Percentiles rank a stretch among this genome's conserved stretches.
Conservation (phyloP, 2,113 vertebrate genomes). For the Oostethus manadensis region DNA sequence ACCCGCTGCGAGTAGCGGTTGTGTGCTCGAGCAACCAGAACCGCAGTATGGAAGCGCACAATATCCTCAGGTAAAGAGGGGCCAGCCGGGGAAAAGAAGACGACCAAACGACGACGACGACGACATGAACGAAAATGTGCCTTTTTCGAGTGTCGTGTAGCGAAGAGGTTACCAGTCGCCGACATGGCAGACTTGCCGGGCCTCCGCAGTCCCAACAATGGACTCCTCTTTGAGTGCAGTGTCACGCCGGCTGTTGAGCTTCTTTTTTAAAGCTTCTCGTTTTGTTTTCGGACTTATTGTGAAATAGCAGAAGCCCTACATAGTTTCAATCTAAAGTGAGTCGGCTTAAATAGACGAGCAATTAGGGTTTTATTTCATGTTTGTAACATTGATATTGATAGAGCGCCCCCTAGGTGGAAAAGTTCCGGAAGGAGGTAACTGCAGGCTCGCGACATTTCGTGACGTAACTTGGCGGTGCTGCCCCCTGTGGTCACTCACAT, state of each 20-base stretch:
- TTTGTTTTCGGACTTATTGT: too few species aligned
- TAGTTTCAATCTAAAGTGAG: neutral
- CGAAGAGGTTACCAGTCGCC: constrained; percentile 10
- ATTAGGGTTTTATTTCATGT: constrained; percentile 1
- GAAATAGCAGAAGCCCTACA: neutral
- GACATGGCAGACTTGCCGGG: constrained; percentile 25
- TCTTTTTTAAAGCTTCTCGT: neutral
- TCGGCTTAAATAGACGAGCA: neutral
- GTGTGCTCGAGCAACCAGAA: constrained; percentile 99
- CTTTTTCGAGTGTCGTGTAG: constrained; percentile 5
- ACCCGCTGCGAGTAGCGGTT: constrained; percentile 88
- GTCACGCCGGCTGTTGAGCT: neutral
- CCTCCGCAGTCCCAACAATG: constrained; percentile 55
- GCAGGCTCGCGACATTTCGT: constrained; percentile 11
- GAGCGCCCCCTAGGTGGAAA: constrained; percentile 40
- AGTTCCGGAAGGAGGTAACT: constrained; percentile 28
- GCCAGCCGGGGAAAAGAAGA: constrained; percentile 18
- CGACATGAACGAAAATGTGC: constrained; percentile 14
- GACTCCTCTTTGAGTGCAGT: constrained; percentile 21
- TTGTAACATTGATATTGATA: constrained; percentile 10
- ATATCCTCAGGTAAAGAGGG: constrained; percentile 92
- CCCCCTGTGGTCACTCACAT: neutral
- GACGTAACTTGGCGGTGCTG: neutral
- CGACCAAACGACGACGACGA: neutral
- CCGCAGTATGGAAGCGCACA: constrained; percentile 99